Conservation (phyloP, 2,797 vertebrate genomes). For the Mycteria americana region DNA sequence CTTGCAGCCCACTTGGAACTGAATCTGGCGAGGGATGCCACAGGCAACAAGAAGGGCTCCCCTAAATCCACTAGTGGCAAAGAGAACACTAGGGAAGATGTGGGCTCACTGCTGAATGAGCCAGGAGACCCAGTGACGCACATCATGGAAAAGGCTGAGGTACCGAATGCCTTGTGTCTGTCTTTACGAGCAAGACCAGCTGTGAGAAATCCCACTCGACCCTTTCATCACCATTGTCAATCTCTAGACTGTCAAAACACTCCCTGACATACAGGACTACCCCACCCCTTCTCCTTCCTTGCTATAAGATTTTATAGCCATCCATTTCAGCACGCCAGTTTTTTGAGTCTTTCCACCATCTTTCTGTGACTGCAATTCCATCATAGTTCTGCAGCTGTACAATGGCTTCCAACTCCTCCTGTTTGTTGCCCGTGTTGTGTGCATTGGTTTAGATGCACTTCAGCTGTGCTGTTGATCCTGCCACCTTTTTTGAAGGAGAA, state of each 20-base stretch:
- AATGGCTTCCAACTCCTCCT: not conserved
- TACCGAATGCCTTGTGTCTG: not conserved
- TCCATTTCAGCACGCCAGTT: not conserved
- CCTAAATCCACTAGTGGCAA: not conserved
- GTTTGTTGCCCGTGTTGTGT: not conserved
- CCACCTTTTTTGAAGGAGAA: not conserved
- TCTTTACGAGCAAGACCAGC: not conserved
- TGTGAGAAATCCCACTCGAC: not conserved
- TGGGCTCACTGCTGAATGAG: not conserved
- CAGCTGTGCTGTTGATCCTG: not conserved
- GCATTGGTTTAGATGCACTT: not conserved
- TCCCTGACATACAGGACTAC: not conserved
- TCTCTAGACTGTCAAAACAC: not conserved
- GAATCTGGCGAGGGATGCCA: not conserved
- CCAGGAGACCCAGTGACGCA: not conserved
- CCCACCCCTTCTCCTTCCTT: not conserved
- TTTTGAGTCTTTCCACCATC: not conserved
- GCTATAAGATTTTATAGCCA: not conserved
- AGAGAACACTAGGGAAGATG: not conserved
- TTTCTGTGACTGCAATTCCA: not conserved
- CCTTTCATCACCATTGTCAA: not conserved
- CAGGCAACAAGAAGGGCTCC: not conserved
- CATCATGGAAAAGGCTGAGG: not conserved
- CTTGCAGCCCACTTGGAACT: not conserved
- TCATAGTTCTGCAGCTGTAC: too few relatives aligned